A percentile compares a stretch with the other conserved stretches of the same genome.
Conservation (phyloP, 2,888 invertebrate genomes). For the Erebia palarica region DNA sequence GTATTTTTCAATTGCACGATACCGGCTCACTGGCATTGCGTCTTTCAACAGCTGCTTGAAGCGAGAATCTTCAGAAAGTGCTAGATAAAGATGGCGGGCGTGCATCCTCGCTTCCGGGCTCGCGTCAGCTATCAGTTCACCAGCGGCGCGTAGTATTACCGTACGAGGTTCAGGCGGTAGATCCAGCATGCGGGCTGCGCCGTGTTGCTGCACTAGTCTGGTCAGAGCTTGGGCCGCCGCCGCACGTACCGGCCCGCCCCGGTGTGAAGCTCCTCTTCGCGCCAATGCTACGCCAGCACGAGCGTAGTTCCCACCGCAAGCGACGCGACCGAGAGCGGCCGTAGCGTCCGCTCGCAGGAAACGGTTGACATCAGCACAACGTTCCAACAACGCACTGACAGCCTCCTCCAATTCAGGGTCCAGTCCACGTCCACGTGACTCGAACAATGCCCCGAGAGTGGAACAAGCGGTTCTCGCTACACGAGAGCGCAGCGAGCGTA, state of each 20-base stretch:
- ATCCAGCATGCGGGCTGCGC: conserved; percentile 87
- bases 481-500: conserved; percentile 95
- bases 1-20: conserved; percentile 92
- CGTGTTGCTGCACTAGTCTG: conserved; percentile 87
- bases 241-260: conserved; percentile 93
- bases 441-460: conserved; percentile 91
- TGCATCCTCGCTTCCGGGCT: conserved; percentile 92
- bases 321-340: conserved; percentile 90
- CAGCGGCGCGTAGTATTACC: conserved; percentile 89
- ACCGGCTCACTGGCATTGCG: conserved; percentile 89
- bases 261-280: conserved; percentile 88
- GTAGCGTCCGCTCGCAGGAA: conserved; percentile 96
- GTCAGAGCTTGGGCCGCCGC: conserved; percentile 91
- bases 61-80: conserved; percentile 87
- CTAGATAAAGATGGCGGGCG: conserved; percentile 89
- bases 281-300: conserved; percentile 86
- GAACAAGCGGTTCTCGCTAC: conserved; percentile 95
- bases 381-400: conserved; percentile 89
- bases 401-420: conserved; percentile 94
- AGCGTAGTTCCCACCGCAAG: conserved; percentile 87
- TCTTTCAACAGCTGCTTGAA: conserved; percentile 90
- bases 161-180: conserved; percentile 90
- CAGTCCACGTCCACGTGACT: conserved; percentile 79
- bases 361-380: conserved; percentile 96
- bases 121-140: conserved; percentile 92